These are phyloP conservation scores for Cyrtonyx montezumae DNA, from an alignment of 2,113 vertebrate species.

Conservation along the genomic window DNA sequence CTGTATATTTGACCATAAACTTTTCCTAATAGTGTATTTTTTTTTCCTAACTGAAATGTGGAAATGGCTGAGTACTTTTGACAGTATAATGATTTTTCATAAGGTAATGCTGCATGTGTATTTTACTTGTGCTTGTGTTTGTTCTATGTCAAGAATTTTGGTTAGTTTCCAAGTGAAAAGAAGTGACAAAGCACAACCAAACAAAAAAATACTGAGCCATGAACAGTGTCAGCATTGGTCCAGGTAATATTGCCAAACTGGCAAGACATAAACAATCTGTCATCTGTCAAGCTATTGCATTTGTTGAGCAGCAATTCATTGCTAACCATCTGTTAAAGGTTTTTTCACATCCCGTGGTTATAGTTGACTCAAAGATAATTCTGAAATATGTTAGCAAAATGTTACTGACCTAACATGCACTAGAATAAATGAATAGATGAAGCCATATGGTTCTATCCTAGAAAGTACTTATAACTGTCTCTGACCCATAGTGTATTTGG, in stretches of 20 bases:
- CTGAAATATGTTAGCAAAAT: not conserved
- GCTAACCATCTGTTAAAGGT: constrained; percentile 31
- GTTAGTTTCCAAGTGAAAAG: constrained; percentile 21
- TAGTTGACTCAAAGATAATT: not conserved
- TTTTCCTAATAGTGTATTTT: not conserved
- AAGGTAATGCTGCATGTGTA: not conserved
- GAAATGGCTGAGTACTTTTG: not conserved
- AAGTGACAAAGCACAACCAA: not conserved
- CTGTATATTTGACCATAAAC: not conserved
- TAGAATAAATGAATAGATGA: not conserved
- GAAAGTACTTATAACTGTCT: not conserved
- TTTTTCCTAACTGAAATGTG: not conserved
- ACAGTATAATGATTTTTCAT: not conserved
- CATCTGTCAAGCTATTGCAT: constrained; percentile 16
- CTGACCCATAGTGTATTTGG: not conserved
- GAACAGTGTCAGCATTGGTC: constrained; percentile 7
- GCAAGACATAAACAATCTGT: not conserved
- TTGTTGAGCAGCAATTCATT: constrained; percentile 2
- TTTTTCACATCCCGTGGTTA: constrained; percentile 9
- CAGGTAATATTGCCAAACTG: constrained; percentile 32
- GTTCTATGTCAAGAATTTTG: constrained; percentile 32
- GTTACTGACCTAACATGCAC: not conserved
- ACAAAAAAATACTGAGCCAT: not conserved
- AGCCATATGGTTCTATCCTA: not conserved
- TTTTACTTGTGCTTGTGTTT: constrained; percentile 11